Evolutionary conservation across 2,888 invertebrate genomes (phyloP).

Genomic region (Tillus elongatus): DNA sequence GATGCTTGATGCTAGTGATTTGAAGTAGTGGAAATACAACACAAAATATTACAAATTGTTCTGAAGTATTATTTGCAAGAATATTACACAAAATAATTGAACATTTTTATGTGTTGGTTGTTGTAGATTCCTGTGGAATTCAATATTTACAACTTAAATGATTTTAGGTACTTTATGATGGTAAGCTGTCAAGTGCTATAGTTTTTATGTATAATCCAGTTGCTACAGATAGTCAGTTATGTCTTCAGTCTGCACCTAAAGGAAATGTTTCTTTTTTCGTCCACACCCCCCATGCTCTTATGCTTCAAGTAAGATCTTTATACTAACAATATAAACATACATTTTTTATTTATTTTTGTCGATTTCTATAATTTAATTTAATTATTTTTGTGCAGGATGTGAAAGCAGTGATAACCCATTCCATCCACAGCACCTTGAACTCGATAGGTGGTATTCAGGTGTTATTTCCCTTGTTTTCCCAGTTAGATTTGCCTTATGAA

Average conservation of each 20-base stretch:
- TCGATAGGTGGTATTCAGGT: slow-evolving; percentile 98
- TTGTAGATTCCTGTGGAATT: too few relatives aligned
- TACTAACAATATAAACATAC: not conserved
- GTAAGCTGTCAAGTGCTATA: slow-evolving; percentile 90
- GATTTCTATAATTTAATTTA: not conserved
- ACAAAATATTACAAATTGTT: too few relatives aligned
- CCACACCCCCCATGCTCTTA: slow-evolving; percentile 98
- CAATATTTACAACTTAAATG: too few relatives aligned
- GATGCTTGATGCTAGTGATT: too few relatives aligned
- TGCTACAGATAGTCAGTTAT: slow-evolving; percentile 97
- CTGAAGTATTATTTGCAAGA: too few relatives aligned
- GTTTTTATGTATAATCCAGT: slow-evolving; percentile 99
- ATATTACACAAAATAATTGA: too few relatives aligned
- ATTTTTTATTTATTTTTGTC: not conserved
- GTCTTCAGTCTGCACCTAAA: slow-evolving; percentile 96
- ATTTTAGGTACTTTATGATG: slow-evolving; percentile 93
- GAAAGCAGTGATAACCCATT: slow-evolving; percentile 97
- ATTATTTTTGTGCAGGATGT: slow-evolving; percentile 69
- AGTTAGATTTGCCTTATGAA: slow-evolving; percentile 90
- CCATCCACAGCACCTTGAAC: slow-evolving; percentile 97
- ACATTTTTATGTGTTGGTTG: too few relatives aligned
- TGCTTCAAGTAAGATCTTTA: slow-evolving; percentile 74
- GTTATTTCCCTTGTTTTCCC: slow-evolving; percentile 94
- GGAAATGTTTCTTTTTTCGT: slow-evolving; percentile 96
- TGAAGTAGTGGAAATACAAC: too few relatives aligned